Base-by-base conservation (phyloP, 2,797 vertebrate genomes). In the Cephalopachus bancanus region DNA sequence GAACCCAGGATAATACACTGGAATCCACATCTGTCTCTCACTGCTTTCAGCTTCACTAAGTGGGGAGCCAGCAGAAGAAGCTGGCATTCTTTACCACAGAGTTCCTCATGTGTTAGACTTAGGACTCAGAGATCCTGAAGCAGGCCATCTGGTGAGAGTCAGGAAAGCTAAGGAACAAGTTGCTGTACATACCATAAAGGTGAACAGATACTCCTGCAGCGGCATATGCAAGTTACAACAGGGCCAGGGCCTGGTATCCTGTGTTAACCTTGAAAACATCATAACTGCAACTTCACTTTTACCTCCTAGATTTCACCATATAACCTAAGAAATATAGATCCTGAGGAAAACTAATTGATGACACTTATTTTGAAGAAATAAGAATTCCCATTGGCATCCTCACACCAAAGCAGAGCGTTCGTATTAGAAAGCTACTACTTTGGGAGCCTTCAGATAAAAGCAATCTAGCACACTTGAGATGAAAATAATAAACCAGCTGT, bases 71-170 rank as follows among this genome's bases (percentile, higher is more conserved):
- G 62, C 10, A 37, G 62, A 51, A 86, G 16, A 17, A 62, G 22
- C 4, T 55, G 26, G n/a, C 7, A 14, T 1, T 0, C 5, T 55
- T 74, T n/a, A 74, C 14, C 16, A 0, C 14, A 14, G 67, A n/a
- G n/a, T 22, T 65, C 10, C 49, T 44, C 7, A 5, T 26, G n/a
- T 51, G 64, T 65, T 9, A 24, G n/a, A 55, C n/a, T 57, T 57
- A 10, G 15, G 12, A 37, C 51, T 30, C 62, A 78, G 30, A 6
- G 16, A 78, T 84, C 4, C 37, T 79, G 28, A 89, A 30, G 22
- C 24, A 62, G 44, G n/a, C 53, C 12, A 69, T n/a, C 7, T 33
- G 28, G 7, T 24, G 15, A 30, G 12, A 64, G 19, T 1, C 7
- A 12, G 53, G 44, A 86, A 37, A n/a, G 19, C 8, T 10, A 2